phyloP scores from a whole-genome alignment of 2,797 vertebrate genomes.

The Knipowitschia caucasica region DNA sequence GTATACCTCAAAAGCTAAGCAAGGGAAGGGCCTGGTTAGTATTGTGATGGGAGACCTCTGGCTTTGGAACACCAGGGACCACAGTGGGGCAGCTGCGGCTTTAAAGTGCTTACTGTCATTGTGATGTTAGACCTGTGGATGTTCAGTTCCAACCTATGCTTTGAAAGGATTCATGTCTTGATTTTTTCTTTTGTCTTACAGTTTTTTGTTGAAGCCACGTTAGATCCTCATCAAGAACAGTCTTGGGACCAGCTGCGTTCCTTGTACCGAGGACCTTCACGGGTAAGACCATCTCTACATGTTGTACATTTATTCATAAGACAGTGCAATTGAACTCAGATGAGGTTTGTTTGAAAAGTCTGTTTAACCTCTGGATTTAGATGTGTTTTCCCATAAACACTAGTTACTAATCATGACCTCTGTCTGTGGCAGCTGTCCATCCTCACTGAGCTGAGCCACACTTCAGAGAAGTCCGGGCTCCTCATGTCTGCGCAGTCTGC shows the following conservation, averaged over 20 bases:
- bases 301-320: background rate
- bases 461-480: conserved; percentile 72
- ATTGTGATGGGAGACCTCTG: too few relatives aligned
- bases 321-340: background rate
- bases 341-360: too few relatives aligned
- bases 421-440: conserved; percentile 82
- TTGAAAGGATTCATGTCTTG: background rate
- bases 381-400: background rate
- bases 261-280: conserved; percentile 88
- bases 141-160: background rate
- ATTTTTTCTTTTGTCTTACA: conserved; percentile 46
- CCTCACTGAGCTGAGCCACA: conserved; percentile 82
- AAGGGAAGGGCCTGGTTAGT: too few relatives aligned
- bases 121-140: too few relatives aligned
- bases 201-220: conserved; percentile 73
- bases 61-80: too few relatives aligned
- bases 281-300: conserved; percentile 68
- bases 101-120: too few relatives aligned
- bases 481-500: conserved; percentile 71
- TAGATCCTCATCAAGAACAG: conserved; percentile 91
- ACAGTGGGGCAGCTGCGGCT: too few relatives aligned
- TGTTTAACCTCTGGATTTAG: background rate
- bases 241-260: conserved; percentile 91
- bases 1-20: too few relatives aligned
- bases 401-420: background rate